phyloP scores from a whole-genome alignment of 2,797 vertebrate genomes.

The Crocidura indochinensis region DNA sequence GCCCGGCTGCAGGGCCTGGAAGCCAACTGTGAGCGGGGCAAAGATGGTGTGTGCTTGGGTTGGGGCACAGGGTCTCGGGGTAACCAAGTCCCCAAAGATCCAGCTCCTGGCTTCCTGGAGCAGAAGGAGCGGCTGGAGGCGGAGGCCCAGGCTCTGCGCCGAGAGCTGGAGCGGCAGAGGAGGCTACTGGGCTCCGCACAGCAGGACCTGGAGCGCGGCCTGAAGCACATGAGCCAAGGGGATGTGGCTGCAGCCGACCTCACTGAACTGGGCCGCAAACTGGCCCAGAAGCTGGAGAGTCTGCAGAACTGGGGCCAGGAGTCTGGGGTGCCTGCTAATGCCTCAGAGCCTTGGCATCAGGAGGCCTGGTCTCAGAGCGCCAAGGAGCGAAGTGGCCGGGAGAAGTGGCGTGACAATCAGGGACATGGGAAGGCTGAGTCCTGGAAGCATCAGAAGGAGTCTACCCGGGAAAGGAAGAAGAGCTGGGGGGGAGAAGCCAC shows the following conservation, averaged over 20 bases:
- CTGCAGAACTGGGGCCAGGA: constrained; percentile 59
- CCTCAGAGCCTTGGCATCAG: neutral
- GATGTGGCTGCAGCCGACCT: constrained; percentile 78
- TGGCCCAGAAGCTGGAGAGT: constrained; percentile 86
- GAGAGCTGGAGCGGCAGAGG: constrained; percentile 54
- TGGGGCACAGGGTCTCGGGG: constrained; percentile 83
- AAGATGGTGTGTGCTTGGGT: constrained; percentile 80
- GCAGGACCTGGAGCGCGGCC: constrained; percentile 79
- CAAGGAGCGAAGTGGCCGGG: constrained; percentile 50
- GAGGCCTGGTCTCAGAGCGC: constrained; percentile 25
- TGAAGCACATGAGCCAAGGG: constrained; percentile 21
- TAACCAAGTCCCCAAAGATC: neutral
- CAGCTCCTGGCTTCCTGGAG: constrained; percentile 67
- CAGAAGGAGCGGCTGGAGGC: constrained; percentile 76
- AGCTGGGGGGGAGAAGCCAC: constrained; percentile 26
- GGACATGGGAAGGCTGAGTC: constrained; percentile 65
- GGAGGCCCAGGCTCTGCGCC: neutral
- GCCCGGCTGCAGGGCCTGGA: constrained; percentile 89
- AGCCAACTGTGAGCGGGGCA: constrained; percentile 80
- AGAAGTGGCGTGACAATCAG: constrained; percentile 85
- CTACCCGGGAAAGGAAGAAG: constrained; percentile 52
- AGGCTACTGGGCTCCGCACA: constrained; percentile 74
- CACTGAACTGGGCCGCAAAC: constrained; percentile 76
- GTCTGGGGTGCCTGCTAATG: constrained; percentile 48
- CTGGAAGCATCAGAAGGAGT: constrained; percentile 69